phyloP scores from a whole-genome alignment of 2,797 vertebrate species.

The Darevskia nairensis region DNA sequence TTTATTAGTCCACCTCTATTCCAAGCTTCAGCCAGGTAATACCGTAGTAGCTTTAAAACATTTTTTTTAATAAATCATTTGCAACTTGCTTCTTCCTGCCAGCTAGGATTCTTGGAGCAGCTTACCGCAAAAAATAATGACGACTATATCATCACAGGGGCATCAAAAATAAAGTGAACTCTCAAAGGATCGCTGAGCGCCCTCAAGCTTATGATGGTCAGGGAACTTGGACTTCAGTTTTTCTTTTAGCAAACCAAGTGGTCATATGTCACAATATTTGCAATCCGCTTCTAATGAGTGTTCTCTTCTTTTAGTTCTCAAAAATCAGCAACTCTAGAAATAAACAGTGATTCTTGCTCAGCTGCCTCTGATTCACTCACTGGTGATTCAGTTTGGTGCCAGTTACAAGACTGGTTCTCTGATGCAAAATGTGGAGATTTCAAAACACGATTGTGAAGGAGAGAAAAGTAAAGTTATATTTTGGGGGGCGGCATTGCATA shows the following conservation, averaged over 20 bases:
- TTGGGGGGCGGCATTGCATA: neutral
- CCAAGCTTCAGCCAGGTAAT: neutral
- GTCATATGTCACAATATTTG: neutral
- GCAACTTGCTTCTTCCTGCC: neutral
- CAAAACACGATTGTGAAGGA: neutral
- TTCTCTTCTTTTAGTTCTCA: neutral
- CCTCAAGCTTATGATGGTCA: neutral
- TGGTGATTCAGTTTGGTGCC: neutral
- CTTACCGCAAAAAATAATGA: neutral
- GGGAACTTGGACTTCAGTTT: neutral
- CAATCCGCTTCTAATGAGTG: too few species aligned
- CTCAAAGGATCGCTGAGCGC: neutral
- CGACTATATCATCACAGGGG: neutral
- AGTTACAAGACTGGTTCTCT: neutral
- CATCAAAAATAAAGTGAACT: neutral
- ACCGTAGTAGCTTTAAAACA: neutral
- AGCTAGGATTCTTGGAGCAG: neutral
- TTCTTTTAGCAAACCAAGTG: neutral
- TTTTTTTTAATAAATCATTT: neutral
- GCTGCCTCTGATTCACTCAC: slow-evolving; percentile 10
- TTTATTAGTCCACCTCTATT: neutral
- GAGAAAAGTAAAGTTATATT: too few species aligned
- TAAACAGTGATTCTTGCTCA: neutral
- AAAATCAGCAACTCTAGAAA: neutral
- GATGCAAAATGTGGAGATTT: neutral